A percentile compares a stretch with the other conserved stretches of the same genome.
phyloP scores from a whole-genome alignment of 2,797 vertebrate genomes.

The Odontamblyopus rebecca region DNA sequence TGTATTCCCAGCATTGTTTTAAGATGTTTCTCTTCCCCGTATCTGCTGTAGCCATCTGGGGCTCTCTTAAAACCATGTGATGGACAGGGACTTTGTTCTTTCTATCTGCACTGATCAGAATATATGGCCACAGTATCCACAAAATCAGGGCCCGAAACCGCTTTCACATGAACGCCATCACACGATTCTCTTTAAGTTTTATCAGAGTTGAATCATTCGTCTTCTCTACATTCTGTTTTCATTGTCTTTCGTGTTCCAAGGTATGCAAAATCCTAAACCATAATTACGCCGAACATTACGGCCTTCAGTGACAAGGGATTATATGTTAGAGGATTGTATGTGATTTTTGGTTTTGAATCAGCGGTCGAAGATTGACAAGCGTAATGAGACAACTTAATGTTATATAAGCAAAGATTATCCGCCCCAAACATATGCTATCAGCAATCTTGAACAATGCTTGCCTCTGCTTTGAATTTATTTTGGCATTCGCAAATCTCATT shows the following conservation, averaged over 20 bases:
- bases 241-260: background rate
- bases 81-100: slow-evolving; percentile 9
- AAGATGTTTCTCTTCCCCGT: background rate
- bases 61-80: slow-evolving; percentile 3
- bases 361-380: background rate
- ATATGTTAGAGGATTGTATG: background rate
- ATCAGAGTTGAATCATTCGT: background rate
- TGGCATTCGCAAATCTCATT: background rate
- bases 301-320: background rate
- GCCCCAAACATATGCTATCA: background rate
- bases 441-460: background rate
- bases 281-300: background rate
- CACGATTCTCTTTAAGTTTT: background rate
- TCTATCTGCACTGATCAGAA: background rate
- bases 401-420: background rate
- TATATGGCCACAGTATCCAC: background rate
- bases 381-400: background rate
- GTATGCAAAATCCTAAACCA: background rate
- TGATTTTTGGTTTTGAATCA: background rate
- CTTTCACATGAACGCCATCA: background rate
- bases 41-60: slow-evolving; percentile 6
- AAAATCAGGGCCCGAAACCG: slow-evolving; percentile 6
- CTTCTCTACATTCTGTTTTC: background rate
- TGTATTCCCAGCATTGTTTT: slow-evolving; percentile 7
- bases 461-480: background rate